Percentiles rank a stretch among this genome's conserved stretches.
phyloP scores from a whole-genome alignment of 2,888 invertebrate species.

The Sinodicranocentrus sp. region DNA sequence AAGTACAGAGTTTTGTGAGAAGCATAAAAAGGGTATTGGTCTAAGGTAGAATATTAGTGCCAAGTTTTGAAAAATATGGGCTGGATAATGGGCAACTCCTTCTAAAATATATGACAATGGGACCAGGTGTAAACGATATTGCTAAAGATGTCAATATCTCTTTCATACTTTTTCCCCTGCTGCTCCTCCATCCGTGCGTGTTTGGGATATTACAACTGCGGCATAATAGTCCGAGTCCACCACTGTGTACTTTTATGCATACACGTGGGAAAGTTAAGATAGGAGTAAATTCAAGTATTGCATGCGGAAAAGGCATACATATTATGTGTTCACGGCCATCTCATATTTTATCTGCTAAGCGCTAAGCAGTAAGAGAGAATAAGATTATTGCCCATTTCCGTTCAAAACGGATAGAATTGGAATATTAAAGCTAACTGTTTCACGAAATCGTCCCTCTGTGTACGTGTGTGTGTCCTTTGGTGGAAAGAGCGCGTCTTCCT shows the following conservation, averaged over 20 bases:
- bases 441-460: not conserved
- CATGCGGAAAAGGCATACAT: conserved; percentile 38
- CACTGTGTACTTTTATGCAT: not conserved
- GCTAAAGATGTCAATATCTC: conserved; percentile 60
- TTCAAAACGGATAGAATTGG: conserved; percentile 12
- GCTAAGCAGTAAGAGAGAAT: not conserved
- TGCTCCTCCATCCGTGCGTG: not conserved
- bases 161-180: conserved; percentile 23
- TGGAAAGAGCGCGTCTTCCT: too few relatives aligned
- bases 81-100: conserved; percentile 36
- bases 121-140: conserved; percentile 65
- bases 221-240: too few relatives aligned
- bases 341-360: conserved; percentile 35
- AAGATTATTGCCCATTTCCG: conserved; percentile 45
- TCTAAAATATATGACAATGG: conserved; percentile 52
- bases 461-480: too few relatives aligned
- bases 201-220: not conserved
- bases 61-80: conserved; percentile 49
- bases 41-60: conserved; percentile 41
- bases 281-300: conserved; percentile 42
- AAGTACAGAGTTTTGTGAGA: not conserved
- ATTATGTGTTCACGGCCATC: conserved; percentile 29
- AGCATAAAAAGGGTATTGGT: not conserved
- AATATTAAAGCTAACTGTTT: conserved; percentile 35
- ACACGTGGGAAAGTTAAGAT: conserved; percentile 14